Evolutionary conservation across 2,113 vertebrate species (phyloP).

Genomic region (Bos indicus): DNA sequence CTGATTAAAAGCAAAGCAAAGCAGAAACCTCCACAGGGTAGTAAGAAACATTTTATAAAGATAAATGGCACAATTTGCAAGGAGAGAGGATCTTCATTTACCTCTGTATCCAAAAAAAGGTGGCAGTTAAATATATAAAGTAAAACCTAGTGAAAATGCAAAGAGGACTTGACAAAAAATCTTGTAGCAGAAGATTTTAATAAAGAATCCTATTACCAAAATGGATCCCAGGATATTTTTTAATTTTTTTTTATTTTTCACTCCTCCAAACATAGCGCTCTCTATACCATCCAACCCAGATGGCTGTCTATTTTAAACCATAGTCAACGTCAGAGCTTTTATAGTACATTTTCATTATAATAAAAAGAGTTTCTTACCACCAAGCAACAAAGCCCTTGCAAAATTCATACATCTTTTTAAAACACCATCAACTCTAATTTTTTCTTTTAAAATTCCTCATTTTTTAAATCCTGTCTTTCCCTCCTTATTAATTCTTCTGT

Average conservation of each 20-base stretch:
- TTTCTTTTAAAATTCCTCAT: not conserved
- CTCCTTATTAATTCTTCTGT: not conserved
- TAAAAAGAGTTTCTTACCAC: conserved; percentile 39
- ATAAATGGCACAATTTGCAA: not conserved
- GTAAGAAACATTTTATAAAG: too few relatives aligned
- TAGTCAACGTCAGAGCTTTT: conserved; percentile 45
- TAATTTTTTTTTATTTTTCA: conserved; percentile 40
- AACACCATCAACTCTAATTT: not conserved
- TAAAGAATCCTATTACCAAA: conserved; percentile 35
- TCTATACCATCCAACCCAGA: conserved; percentile 60
- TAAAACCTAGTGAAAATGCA: not conserved
- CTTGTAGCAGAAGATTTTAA: not conserved
- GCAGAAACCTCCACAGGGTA: not conserved
- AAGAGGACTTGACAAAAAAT: not conserved
- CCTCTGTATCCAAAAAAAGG: not conserved
- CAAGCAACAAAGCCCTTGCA: not conserved
- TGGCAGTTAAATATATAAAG: not conserved
- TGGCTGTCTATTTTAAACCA: conserved; percentile 68
- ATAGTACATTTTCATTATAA: conserved; percentile 56
- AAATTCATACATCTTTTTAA: conserved; percentile 32
- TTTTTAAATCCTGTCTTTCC: not conserved
- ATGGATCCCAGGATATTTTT: conserved; percentile 8
- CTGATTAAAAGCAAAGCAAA: not conserved
- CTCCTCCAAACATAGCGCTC: conserved; percentile 48
- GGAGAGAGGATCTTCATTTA: not conserved